Percentiles rank a stretch among this genome's conserved stretches.
These are phyloP conservation scores for Thymelicus sylvestris DNA, from an alignment of 2,888 invertebrate species.

Conservation along the genomic window DNA sequence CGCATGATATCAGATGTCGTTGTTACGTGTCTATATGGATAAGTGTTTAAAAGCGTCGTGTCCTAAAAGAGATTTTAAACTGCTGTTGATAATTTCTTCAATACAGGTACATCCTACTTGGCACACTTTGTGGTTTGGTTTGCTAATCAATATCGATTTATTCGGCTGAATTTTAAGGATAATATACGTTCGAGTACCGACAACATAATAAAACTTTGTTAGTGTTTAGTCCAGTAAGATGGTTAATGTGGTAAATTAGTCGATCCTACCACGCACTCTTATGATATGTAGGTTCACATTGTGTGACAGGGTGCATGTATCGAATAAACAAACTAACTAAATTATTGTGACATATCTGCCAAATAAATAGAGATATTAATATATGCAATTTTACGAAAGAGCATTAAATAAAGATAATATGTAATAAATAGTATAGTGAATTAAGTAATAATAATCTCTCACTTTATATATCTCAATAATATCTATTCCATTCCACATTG, in stretches of 20 bases:
- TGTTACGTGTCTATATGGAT: slow-evolving; percentile 74
- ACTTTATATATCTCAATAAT: too few species aligned
- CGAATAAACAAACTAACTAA: slow-evolving; percentile 58
- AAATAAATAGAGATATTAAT: slow-evolving; percentile 38
- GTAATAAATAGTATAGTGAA: background rate
- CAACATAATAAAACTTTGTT: slow-evolving; percentile 34
- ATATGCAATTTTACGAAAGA: slow-evolving; percentile 40
- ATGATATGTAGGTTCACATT: slow-evolving; percentile 66
- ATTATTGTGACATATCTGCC: slow-evolving; percentile 47
- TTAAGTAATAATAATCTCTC: background rate
- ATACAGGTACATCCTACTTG: slow-evolving; percentile 80
- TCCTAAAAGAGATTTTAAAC: slow-evolving; percentile 62
- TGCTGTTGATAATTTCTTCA: slow-evolving; percentile 61
- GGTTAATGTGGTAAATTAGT: slow-evolving; percentile 28
- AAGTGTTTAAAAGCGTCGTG: slow-evolving; percentile 60
- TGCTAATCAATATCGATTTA: slow-evolving; percentile 53
- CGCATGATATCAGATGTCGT: slow-evolving; percentile 79
- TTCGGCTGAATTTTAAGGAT: slow-evolving; percentile 17
- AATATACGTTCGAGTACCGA: slow-evolving; percentile 47
- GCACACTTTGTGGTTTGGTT: slow-evolving; percentile 79
- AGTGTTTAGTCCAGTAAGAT: slow-evolving; percentile 49
- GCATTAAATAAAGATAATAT: background rate
- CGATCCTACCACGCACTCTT: slow-evolving; percentile 33
- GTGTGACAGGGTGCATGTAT: slow-evolving; percentile 84
- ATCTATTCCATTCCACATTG: background rate